Base-by-base conservation (phyloP, 2,888 invertebrate genomes). In the Horisme vitalbata region DNA sequence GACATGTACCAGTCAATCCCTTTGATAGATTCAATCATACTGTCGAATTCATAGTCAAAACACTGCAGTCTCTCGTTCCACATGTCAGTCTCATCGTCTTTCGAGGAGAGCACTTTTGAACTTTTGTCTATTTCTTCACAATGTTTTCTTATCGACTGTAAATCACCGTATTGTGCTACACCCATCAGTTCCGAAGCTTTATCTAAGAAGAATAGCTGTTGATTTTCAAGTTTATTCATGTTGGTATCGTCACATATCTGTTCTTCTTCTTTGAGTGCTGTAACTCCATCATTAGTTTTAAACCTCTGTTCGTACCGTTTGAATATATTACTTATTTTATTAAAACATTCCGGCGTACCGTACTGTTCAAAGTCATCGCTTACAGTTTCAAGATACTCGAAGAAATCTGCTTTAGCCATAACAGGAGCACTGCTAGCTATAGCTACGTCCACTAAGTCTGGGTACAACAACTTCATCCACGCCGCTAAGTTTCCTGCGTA, bases 401-500 rank as follows among this genome's bases (percentile, higher is more conserved):
- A 78, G 44, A 83, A 88, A 55, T 87, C 78, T 53, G 70, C 75
- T 52, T 85, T 83, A 1, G 85, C 86, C 30, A 83, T 43, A 13
- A 87, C 83, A 5, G 88, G 88, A 9, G 74, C 85, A 57, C 88
- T 88, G 45, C 86, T 87, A 0, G 85, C 76, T 23, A 85, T 63
- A 5, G 79, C 84, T 13, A 83, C 86, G 54, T 85, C 77, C 0
- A 87, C 71, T 44, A 84, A 57, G n/a, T 79, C 55, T 7, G 87
- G 83, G 49, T 87, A 86, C 0, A 80, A 31, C 1, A 81, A 52
- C 54, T 66, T 78, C 71, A 85, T 75, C 87, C 87, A 87, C 1
- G 83, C 83, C 12, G 88, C 87, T 52, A 88, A 71, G 41, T 85
- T 88, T 4, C 83, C 87, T 1, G 85, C 69, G 41, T 88, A 87